These are phyloP conservation scores for Tragelaphus strepsiceros DNA, from an alignment of 2,113 vertebrate genomes.

Conservation along the genomic window DNA sequence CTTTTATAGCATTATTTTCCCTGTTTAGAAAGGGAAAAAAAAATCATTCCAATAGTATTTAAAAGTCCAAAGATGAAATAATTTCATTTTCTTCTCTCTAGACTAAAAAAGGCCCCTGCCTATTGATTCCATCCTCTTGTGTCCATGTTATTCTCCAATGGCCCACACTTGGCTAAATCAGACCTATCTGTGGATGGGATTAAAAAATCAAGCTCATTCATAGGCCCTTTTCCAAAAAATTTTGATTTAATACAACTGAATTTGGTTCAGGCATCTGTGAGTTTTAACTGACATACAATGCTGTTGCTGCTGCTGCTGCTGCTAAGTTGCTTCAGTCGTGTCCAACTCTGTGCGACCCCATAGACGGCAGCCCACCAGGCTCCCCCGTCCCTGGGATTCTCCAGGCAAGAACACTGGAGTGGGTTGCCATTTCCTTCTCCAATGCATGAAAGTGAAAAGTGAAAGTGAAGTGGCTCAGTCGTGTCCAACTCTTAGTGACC, in stretches of 20 bases:
- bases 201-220: neutral
- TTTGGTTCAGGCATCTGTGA: neutral
- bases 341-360: too few species aligned
- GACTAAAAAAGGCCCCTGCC: neutral
- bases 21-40: conserved; percentile 41
- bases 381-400: too few species aligned
- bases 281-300: neutral
- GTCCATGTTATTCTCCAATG: conserved; percentile 3
- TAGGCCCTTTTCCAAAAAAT: neutral
- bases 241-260: neutral
- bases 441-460: too few species aligned
- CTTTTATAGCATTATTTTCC: conserved; percentile 62
- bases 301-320: neutral
- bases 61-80: conserved; percentile 64
- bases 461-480: too few species aligned
- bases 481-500: too few species aligned
- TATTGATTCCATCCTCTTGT: neutral
- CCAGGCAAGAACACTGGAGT: too few species aligned
- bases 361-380: too few species aligned
- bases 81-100: conserved; percentile 49
- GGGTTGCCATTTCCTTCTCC: too few species aligned
- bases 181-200: neutral
- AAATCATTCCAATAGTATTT: conserved; percentile 47
- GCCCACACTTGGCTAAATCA: neutral
- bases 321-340: too few species aligned